These are phyloP conservation scores for Ficedula albicollis DNA, from an alignment of 2,797 vertebrate genomes.

Conservation along the genomic window DNA sequence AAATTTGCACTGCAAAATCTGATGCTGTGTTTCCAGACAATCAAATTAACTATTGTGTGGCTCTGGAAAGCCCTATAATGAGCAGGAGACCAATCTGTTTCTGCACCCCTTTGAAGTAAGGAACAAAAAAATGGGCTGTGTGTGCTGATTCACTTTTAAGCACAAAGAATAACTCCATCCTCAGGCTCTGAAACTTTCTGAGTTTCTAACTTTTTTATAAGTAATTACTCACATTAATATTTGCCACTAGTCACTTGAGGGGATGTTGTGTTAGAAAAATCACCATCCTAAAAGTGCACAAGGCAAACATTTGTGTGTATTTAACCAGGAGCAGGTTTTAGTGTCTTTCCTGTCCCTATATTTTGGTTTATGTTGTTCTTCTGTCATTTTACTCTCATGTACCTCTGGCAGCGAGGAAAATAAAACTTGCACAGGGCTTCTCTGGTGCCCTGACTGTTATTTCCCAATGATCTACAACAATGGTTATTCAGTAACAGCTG, in stretches of 20 bases:
- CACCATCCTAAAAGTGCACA: background rate
- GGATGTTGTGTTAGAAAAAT: background rate
- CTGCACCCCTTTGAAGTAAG: background rate
- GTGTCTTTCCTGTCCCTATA: background rate
- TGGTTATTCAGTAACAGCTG: slow-evolving; percentile 82
- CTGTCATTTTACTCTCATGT: background rate
- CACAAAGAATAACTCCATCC: background rate
- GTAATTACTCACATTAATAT: background rate
- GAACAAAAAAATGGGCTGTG: background rate
- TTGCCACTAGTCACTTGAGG: background rate
- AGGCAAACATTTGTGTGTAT: background rate
- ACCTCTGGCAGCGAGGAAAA: slow-evolving; percentile 7
- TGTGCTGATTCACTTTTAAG: background rate
- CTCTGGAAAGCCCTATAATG: background rate
- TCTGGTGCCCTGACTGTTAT: slow-evolving; percentile 70
- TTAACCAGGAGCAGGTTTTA: background rate
- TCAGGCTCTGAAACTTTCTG: background rate
- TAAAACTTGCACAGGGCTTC: slow-evolving; percentile 55
- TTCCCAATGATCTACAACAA: slow-evolving; percentile 78
- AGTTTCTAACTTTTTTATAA: background rate
- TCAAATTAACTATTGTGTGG: background rate
- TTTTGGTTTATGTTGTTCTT: background rate
- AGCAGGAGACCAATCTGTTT: background rate
- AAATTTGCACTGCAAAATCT: background rate
- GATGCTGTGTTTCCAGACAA: background rate